Conservation (phyloP, 2,113 vertebrate species). For the Eonycteris spelaea region DNA sequence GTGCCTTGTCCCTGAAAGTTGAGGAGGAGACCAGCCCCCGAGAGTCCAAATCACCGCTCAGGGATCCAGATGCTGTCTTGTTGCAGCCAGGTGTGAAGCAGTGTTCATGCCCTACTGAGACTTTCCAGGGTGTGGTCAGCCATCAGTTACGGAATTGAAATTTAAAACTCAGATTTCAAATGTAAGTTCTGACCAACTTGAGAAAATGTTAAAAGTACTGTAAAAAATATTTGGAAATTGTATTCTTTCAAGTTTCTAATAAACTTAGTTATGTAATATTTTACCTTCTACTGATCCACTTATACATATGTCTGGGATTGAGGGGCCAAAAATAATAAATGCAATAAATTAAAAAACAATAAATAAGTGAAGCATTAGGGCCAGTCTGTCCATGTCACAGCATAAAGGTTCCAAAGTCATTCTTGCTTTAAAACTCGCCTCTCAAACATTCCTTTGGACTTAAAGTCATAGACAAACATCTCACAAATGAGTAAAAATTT, state of each 20-base stretch:
- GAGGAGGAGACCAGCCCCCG: neutral
- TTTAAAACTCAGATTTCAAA: conserved; percentile 25
- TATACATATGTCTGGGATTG: conserved; percentile 3
- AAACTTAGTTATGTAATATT: neutral
- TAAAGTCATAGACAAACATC: neutral
- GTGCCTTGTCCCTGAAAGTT: conserved; percentile 54
- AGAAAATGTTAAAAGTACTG: conserved; percentile 44
- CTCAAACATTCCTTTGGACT: conserved; percentile 13
- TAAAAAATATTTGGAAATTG: conserved; percentile 32
- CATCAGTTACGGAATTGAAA: neutral
- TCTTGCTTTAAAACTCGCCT: conserved; percentile 37
- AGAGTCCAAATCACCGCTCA: conserved; percentile 50
- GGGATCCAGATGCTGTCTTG: neutral
- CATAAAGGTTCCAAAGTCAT: neutral
- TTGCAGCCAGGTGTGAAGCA: neutral
- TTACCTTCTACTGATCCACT: conserved; percentile 23
- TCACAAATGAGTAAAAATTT: neutral
- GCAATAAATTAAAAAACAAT: neutral
- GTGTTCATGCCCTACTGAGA: neutral
- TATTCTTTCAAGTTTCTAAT: conserved; percentile 60
- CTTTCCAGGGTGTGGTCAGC: conserved; percentile 44
- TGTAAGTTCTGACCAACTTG: conserved; percentile 55
- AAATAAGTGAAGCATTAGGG: neutral
- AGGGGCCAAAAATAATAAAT: conserved; percentile 27
- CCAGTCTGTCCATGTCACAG: conserved; percentile 27